Base-by-base conservation (phyloP, 2,113 vertebrate genomes). In the Leptocoma aspasia region DNA sequence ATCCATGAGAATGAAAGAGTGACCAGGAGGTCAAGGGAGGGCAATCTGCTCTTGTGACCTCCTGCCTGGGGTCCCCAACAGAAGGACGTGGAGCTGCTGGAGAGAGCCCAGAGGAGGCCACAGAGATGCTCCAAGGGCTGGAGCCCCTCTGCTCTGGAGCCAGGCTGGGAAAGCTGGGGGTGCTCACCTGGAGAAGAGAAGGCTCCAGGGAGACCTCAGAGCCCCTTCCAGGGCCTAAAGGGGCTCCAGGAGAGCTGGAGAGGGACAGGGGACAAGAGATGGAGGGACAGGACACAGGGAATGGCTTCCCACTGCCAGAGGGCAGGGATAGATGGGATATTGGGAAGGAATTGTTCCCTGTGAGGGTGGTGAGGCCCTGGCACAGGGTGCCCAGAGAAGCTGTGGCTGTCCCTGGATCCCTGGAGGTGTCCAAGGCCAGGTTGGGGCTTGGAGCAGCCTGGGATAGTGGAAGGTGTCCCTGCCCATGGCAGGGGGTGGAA, bases 271-370 rank as follows among this genome's bases (percentile, higher is more conserved):
- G 31, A 50, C 31, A 80, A 35, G 31, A 17, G 1, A 3, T 63
- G 68, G 57, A 72, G 49, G 39, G 39, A 83, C 49, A 78, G 24
- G 14, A 49, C 42, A 49, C 8, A 16, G 21, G 26, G 42, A 57
- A 42, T 64, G 35, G 31, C 42, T 80, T 35, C 35, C 9, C 14
- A 42, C 3, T 5, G 3, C 10, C 11, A 37, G 15, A 72, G 42
- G 10, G 9, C 31, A 57, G 31, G 42, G 18, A 0, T 0, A 1
- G 66, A 50, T 72, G 35, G 2, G 27, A 44, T 68, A 7, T 27
- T 52, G n/a, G n/a, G n/a, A n/a, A n/a, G 16, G 31, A 64, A 64
- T 64, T 5, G 0, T 11, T 37, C 0, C 0, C 22, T 24, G 4
- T 6, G 59, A 50, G 18, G 8, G 6, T 49, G 31, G 17, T 0